Evolutionary conservation across 1,140 invertebrate species (phyloP), one percentile per base, ranked within the genome.

Genomic region (Pemphigus obesinymphae): DNA sequence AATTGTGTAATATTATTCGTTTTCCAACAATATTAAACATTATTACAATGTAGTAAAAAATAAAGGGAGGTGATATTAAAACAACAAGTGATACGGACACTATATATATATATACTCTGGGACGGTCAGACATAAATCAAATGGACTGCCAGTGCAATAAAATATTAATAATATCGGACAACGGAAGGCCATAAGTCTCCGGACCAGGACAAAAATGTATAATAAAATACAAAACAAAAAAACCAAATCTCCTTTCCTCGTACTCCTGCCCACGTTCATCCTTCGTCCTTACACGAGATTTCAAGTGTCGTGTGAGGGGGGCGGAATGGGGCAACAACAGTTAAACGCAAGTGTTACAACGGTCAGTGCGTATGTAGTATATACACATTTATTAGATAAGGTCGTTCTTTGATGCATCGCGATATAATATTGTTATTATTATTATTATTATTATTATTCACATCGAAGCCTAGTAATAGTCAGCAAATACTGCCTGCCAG

Each of bases 121-220:
- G 26, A 50, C 43, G 37, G 53, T 15, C 58, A 37, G 37, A 63
- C 55, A 80, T 80, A 80, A 80, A 80, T 80, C 76, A 78, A 78
- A 78, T 11, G 50, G 55, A 20, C 34, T 2, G 76, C 23, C 10
- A 20, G 29, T 4, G 76, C 55, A 80, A 80, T 80, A 80, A 61
- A 80, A 80, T 80, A 80, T 80, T 80, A 80, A 80, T 80, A 80
- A 80, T 63, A 80, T 40, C 76, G 76, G 55, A 80, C 76, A 80
- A 61, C 50, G 76, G 26, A 80, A 61, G 37, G 76, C 76, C 55
- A 80, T 80, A 80, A 55, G 53, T 80, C 76, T 80, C 31, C 31
- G n/a, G n/a, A 3, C 11, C 40, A 43, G 20, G 53, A 61, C 23
- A 61, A 61, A 43, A 58, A 61, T 43, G 76, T 58, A 58, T 61